These are phyloP conservation scores for Boleophthalmus pectinirostris DNA, from an alignment of 2,113 vertebrate species.

Conservation along the genomic window DNA sequence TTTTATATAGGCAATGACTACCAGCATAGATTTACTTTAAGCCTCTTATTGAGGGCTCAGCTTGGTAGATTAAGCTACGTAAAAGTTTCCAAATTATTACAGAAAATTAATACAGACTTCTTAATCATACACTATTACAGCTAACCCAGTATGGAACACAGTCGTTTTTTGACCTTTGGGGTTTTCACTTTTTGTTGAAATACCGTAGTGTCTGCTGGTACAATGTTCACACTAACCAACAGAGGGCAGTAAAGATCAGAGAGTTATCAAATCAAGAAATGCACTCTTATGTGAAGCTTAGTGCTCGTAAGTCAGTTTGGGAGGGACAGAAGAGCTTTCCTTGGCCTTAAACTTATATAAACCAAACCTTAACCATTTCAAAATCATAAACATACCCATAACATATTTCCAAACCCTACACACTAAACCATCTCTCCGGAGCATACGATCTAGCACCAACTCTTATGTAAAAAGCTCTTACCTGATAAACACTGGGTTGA, in stretches of 20 bases:
- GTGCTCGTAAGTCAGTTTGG: too few relatives aligned
- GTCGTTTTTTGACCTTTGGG: not conserved
- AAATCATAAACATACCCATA: not conserved
- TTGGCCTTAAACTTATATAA: too few relatives aligned
- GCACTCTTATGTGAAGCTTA: too few relatives aligned
- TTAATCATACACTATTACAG: not conserved
- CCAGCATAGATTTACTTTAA: not conserved
- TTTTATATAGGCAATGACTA: too few relatives aligned
- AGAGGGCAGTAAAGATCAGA: not conserved
- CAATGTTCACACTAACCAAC: not conserved
- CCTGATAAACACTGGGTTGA: constrained; percentile 84
- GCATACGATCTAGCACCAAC: not conserved
- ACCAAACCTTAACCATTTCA: not conserved
- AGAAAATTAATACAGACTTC: not conserved
- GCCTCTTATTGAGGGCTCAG: not conserved
- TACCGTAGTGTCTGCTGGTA: constrained; percentile 6
- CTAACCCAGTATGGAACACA: not conserved
- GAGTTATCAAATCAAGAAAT: not conserved
- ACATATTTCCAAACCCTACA: not conserved
- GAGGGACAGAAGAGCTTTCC: too few relatives aligned
- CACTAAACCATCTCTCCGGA: not conserved
- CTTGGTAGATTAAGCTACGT: not conserved
- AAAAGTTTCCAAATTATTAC: not conserved
- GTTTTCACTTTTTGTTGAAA: not conserved
- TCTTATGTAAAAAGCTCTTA: too few relatives aligned